Evolutionary conservation across 2,888 invertebrate species (phyloP).

Genomic region (Cheilosia impressa): DNA sequence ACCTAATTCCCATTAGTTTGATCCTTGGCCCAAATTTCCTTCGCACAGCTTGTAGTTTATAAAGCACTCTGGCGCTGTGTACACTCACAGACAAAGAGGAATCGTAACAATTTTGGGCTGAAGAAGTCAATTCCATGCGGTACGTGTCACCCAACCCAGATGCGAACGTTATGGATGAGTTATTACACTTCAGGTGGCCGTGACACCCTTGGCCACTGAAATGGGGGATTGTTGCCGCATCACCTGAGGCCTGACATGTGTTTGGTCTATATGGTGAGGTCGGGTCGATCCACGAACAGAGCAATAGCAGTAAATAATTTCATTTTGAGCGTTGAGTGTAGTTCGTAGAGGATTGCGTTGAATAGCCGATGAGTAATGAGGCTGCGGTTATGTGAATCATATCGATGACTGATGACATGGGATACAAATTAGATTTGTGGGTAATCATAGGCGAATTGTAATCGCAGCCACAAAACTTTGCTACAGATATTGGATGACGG

Average conservation of each 20-base stretch:
- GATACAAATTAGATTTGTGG: conserved; percentile 68
- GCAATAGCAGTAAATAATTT: conserved; percentile 52
- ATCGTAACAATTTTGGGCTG: conserved; percentile 8
- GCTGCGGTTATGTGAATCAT: conserved; percentile 53
- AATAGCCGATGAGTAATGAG: conserved; percentile 64
- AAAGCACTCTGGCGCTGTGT: no score
- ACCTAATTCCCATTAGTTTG: no score
- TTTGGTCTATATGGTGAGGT: conserved; percentile 6
- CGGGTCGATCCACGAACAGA: background rate
- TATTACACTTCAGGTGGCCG: conserved; percentile 57
- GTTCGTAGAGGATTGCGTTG: background rate
- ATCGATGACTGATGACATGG: conserved; percentile 60
- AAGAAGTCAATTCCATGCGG: conserved; percentile 41
- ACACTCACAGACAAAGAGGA: background rate
- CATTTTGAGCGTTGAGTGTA: conserved; percentile 28
- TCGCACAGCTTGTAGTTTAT: no score
- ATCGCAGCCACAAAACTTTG: conserved; percentile 9
- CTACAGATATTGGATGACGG: background rate
- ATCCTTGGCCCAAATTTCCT: no score
- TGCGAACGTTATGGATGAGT: conserved; percentile 51
- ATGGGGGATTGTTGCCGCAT: conserved; percentile 4
- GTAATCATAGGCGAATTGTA: conserved; percentile 50
- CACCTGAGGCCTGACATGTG: conserved; percentile 3
- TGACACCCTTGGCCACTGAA: conserved; percentile 34
- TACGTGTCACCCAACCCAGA: conserved; percentile 26